Conservation (phyloP, 2,113 vertebrate species). For the Alaudala cheleensis region DNA sequence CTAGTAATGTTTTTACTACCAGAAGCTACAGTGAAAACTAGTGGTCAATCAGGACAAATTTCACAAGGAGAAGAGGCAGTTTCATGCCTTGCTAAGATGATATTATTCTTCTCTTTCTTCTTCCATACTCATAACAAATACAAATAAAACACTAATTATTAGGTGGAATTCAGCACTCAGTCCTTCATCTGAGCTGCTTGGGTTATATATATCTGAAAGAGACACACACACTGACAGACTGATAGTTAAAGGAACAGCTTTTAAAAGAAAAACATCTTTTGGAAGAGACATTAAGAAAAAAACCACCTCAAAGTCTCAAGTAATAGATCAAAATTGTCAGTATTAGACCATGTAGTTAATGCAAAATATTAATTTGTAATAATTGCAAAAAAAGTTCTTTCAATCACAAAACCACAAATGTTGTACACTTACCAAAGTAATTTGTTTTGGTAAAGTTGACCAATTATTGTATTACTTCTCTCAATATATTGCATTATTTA, state of each 20-base stretch:
- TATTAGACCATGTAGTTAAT: neutral
- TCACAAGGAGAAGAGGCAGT: neutral
- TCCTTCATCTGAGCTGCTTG: neutral
- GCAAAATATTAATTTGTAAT: slow-evolving; percentile 9
- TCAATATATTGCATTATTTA: neutral
- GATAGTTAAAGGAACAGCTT: neutral
- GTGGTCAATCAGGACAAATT: neutral
- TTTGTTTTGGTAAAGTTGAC: neutral
- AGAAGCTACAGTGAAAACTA: neutral
- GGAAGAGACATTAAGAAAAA: neutral
- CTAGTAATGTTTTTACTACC: neutral
- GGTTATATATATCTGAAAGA: too few species aligned
- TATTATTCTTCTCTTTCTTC: neutral
- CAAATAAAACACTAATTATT: neutral
- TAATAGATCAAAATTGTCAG: neutral
- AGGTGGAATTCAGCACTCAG: neutral
- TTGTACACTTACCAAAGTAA: neutral
- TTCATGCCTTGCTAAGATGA: neutral
- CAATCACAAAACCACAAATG: neutral
- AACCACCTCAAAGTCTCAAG: neutral
- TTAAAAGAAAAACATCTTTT: neutral
- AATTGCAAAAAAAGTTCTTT: neutral
- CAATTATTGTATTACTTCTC: neutral
- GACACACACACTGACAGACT: neutral
- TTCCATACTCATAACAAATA: neutral